phyloP scores from a whole-genome alignment of 2,113 vertebrate species.

The Sigmodon hispidus region DNA sequence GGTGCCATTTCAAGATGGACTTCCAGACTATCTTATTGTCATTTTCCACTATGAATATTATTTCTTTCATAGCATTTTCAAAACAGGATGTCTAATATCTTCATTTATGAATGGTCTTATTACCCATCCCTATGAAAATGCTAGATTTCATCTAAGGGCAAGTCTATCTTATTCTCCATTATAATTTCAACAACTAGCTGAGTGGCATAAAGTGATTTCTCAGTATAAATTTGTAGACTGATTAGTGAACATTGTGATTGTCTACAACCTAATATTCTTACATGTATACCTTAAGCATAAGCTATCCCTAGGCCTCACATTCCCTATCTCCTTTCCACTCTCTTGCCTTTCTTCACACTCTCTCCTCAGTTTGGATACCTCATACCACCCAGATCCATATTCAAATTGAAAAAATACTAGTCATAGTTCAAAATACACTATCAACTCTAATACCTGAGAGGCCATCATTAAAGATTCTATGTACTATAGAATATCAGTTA shows the following conservation, averaged over 20 bases:
- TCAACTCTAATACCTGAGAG: not conserved
- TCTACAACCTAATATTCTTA: not conserved
- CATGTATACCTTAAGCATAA: not conserved
- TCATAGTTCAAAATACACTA: not conserved
- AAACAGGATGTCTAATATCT: not conserved
- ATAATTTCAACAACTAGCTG: not conserved
- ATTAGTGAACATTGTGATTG: not conserved
- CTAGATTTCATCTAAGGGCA: not conserved
- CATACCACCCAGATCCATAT: not conserved
- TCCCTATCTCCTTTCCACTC: not conserved
- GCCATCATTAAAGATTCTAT: not conserved
- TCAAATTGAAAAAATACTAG: constrained; percentile 1
- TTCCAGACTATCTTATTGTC: not conserved
- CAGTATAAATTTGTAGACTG: not conserved
- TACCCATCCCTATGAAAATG: not conserved
- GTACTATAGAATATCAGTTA: not conserved
- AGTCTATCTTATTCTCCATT: not conserved
- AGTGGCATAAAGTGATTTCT: not conserved
- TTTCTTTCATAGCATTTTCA: not conserved
- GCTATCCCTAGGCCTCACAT: not conserved
- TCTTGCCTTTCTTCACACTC: not conserved
- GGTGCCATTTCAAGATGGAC: not conserved
- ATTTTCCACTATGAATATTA: not conserved
- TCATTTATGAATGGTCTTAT: not conserved
- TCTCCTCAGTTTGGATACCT: not conserved